These are phyloP conservation scores for Cordilura impudica DNA, from an alignment of 2,888 invertebrate genomes.

Conservation along the genomic window DNA sequence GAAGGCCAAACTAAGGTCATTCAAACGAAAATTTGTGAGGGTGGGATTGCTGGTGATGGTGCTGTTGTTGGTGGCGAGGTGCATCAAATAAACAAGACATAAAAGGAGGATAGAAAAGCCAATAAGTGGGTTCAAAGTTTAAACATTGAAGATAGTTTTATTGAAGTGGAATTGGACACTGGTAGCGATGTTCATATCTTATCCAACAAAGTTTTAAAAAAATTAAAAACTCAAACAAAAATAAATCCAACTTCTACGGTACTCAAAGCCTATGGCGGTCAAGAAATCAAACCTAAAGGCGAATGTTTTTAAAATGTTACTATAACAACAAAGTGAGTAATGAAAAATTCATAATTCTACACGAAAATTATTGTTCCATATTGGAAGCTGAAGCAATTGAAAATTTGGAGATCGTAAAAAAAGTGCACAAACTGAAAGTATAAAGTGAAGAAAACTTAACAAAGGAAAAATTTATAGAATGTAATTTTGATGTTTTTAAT, in stretches of 20 bases:
- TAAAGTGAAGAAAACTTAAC: not conserved
- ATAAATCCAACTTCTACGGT: no score
- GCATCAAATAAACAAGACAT: not conserved
- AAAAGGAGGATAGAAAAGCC: not conserved
- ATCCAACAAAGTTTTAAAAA: not conserved
- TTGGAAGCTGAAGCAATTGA: no score
- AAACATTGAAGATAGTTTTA: no score
- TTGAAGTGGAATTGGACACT: constrained; percentile 12
- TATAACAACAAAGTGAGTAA: constrained; percentile 11
- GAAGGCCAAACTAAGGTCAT: constrained; percentile 10
- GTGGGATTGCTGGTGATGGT: not conserved
- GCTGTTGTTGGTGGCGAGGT: not conserved
- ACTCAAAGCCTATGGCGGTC: no score
- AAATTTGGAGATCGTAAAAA: no score
- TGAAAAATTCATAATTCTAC: not conserved
- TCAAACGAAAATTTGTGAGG: not conserved
- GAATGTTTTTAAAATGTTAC: constrained; percentile 7
- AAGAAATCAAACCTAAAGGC: no score
- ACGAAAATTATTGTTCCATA: constrained; percentile 1
- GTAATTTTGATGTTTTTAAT: not conserved
- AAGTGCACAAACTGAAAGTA: not conserved
- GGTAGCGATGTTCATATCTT: not conserved
- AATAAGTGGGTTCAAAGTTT: no score
- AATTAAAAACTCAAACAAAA: no score
- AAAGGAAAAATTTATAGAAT: no score